phyloP scores from a whole-genome alignment of 1,140 invertebrate species.

The Homarus americanus region DNA sequence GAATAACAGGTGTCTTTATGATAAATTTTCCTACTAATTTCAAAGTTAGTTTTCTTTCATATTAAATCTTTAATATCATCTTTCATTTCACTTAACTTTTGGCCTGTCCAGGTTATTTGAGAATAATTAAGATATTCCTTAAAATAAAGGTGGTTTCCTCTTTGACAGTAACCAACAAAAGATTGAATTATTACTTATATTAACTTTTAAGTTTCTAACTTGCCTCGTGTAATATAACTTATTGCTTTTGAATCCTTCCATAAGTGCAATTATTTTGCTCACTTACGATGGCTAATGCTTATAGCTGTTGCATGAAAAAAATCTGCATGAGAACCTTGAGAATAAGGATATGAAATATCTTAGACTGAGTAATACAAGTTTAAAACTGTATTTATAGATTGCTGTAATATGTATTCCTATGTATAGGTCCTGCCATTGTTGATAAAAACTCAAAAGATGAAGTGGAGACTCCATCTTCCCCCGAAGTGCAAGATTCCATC shows the following conservation, averaged over 20 bases:
- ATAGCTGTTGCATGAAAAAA: not conserved
- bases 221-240: too few relatives aligned
- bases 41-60: too few relatives aligned
- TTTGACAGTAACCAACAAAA: too few relatives aligned
- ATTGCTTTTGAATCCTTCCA: not conserved
- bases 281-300: not conserved
- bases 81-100: too few relatives aligned
- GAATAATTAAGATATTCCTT: too few relatives aligned
- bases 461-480: conserved; percentile 24
- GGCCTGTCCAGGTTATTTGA: too few relatives aligned
- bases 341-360: not conserved
- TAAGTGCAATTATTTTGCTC: not conserved
- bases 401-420: not conserved
- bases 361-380: not conserved
- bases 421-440: conserved; percentile 60
- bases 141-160: too few relatives aligned
- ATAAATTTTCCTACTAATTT: too few relatives aligned
- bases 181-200: too few relatives aligned
- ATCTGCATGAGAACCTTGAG: not conserved
- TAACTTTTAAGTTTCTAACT: too few relatives aligned
- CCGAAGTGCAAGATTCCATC: conserved; percentile 17
- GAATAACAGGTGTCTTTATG: too few relatives aligned
- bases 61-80: too few relatives aligned
- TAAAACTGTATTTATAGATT: not conserved
- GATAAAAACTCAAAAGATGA: conserved; percentile 22